phyloP scores from a whole-genome alignment of 2,888 invertebrate genomes.

The Napeogenes inachia region DNA sequence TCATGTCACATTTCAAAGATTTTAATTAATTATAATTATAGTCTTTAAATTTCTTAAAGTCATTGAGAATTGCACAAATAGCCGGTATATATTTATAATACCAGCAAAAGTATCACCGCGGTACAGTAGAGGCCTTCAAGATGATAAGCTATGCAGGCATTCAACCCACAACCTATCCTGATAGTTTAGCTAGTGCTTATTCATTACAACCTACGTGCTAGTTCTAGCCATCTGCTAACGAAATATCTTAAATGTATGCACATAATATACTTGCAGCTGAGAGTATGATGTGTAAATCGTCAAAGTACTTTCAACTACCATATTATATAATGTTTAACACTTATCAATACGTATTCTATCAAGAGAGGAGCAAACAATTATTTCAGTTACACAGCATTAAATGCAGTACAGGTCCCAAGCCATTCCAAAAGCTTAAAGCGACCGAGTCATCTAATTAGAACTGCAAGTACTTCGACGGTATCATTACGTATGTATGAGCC shows the following conservation, averaged over 20 bases:
- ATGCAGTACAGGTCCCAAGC: slow-evolving; percentile 24
- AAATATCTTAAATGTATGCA: no score
- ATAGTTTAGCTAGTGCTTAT: slow-evolving; percentile 17
- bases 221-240: not conserved
- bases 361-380: not conserved
- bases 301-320: not conserved
- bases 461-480: slow-evolving; percentile 46
- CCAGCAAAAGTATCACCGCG: not conserved
- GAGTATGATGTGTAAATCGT: not conserved
- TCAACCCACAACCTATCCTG: slow-evolving; percentile 21
- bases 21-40: not conserved
- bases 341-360: not conserved
- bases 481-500: slow-evolving; percentile 65
- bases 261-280: no score
- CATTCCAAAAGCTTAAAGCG: slow-evolving; percentile 27
- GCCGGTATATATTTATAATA: not conserved
- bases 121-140: not conserved
- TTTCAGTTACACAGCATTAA: slow-evolving; percentile 4
- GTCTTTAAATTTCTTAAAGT: not conserved
- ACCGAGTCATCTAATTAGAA: slow-evolving; percentile 52
- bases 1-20: no score
- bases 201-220: slow-evolving; percentile 15
- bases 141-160: slow-evolving; percentile 10
- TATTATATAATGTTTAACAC: not conserved
- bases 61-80: not conserved